Percentiles rank a stretch among this genome's conserved stretches.
Evolutionary conservation across 2,797 vertebrate species (phyloP).

Genomic region (Mormyrus proboscirostris): DNA sequence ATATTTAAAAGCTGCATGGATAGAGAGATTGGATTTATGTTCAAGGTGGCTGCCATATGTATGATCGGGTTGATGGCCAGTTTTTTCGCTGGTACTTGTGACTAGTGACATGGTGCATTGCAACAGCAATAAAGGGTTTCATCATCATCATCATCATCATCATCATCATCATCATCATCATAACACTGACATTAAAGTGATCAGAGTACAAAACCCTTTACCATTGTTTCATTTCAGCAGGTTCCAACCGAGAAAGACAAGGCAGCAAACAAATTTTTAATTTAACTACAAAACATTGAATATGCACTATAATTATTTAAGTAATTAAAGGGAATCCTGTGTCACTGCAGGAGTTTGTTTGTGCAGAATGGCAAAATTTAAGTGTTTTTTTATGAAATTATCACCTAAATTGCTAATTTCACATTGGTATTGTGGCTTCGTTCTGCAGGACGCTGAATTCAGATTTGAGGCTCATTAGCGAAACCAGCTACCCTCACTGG

Average conservation of each 20-base stretch:
- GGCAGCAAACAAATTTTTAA: neutral
- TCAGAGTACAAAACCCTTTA: neutral
- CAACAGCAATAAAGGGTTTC: too few species aligned
- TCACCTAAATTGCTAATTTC: neutral
- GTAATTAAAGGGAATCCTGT: neutral
- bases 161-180: too few species aligned
- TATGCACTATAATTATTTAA: neutral
- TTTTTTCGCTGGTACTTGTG: too few species aligned
- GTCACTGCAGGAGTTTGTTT: neutral
- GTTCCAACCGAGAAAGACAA: neutral
- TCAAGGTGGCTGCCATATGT: neutral
- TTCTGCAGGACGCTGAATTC: neutral
- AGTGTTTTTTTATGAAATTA: neutral
- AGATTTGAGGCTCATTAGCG: neutral
- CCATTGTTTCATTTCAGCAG: neutral
- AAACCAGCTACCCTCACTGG: neutral
- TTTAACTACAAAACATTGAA: neutral
- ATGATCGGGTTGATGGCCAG: too few species aligned
- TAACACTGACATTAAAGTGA: neutral
- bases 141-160: too few species aligned
- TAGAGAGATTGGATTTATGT: neutral
- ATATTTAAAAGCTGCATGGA: neutral
- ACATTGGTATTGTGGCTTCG: neutral
- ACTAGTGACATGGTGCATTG: too few species aligned
- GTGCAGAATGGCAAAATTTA: neutral